These are phyloP conservation scores for Nymphicus hollandicus DNA, from an alignment of 2,113 vertebrate species.

Conservation along the genomic window DNA sequence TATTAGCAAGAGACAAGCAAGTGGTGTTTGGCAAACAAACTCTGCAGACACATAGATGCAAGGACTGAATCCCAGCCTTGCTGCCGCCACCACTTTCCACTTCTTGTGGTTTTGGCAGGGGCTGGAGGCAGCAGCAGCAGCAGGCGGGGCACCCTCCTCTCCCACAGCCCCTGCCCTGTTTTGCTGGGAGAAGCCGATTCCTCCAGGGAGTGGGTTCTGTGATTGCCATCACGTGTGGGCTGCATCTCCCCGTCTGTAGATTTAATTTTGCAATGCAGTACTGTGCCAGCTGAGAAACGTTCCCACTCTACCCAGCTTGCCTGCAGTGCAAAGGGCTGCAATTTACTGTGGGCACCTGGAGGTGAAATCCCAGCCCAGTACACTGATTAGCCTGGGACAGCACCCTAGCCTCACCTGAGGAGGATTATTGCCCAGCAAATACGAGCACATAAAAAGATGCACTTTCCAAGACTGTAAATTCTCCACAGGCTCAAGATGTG, in stretches of 20 bases:
- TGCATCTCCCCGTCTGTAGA: not conserved
- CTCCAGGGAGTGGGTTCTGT: not conserved
- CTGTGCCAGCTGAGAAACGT: not conserved
- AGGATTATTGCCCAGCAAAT: not conserved
- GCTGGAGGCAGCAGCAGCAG: not conserved
- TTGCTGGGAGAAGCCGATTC: not conserved
- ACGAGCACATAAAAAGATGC: not conserved
- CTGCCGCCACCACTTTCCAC: not conserved
- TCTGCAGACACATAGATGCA: not conserved
- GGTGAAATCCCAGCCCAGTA: not conserved
- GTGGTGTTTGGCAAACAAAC: rapidly evolving
- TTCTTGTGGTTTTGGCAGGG: not conserved
- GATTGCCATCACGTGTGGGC: not conserved
- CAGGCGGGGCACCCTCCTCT: not conserved
- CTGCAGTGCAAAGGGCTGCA: not conserved
- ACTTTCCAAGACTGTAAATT: not conserved
- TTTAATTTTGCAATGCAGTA: not conserved
- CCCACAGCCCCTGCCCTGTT: not conserved
- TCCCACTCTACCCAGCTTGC: not conserved
- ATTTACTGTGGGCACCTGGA: not conserved
- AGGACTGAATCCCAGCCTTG: not conserved
- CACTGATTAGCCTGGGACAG: not conserved
- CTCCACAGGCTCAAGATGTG: not conserved
- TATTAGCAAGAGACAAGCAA: not conserved
- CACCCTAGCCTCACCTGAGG: not conserved